Evolutionary conservation across 2,888 invertebrate species (phyloP).

Genomic region (Sinodicranocentrus sp.): DNA sequence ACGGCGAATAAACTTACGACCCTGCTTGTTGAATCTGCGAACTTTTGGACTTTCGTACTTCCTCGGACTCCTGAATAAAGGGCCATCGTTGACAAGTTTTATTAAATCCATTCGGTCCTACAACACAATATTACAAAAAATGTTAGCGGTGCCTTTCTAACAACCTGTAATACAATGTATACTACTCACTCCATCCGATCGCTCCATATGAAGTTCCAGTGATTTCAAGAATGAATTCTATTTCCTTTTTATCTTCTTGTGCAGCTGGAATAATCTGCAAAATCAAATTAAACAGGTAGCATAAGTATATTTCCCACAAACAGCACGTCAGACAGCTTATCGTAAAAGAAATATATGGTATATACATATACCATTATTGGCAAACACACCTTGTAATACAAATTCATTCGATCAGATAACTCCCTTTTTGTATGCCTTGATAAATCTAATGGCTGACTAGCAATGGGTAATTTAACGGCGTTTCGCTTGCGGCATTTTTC

Average conservation of each 20-base stretch:
- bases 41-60: slow-evolving; percentile 66
- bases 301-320: not conserved
- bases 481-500: slow-evolving; percentile 81
- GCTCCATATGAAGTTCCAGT: slow-evolving; percentile 93
- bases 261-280: slow-evolving; percentile 83
- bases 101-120: slow-evolving; percentile 81
- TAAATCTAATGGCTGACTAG: slow-evolving; percentile 84
- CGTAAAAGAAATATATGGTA: too few species aligned
- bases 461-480: slow-evolving; percentile 85
- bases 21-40: slow-evolving; percentile 59
- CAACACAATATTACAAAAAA: too few species aligned
- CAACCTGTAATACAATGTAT: too few species aligned
- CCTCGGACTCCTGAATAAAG: slow-evolving; percentile 69
- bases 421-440: slow-evolving; percentile 83
- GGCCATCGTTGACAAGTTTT: slow-evolving; percentile 75
- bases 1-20: slow-evolving; percentile 63
- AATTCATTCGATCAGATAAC: slow-evolving; percentile 86
- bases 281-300: not conserved
- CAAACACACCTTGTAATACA: slow-evolving; percentile 91
- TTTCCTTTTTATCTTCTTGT: slow-evolving; percentile 74
- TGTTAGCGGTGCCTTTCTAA: too few species aligned
- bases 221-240: slow-evolving; percentile 86
- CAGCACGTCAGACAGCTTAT: too few species aligned
- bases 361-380: too few species aligned
- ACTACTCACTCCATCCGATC: slow-evolving; percentile 86